phyloP scores from a whole-genome alignment of 2,888 invertebrate genomes.

The Mactromeris polynyma region DNA sequence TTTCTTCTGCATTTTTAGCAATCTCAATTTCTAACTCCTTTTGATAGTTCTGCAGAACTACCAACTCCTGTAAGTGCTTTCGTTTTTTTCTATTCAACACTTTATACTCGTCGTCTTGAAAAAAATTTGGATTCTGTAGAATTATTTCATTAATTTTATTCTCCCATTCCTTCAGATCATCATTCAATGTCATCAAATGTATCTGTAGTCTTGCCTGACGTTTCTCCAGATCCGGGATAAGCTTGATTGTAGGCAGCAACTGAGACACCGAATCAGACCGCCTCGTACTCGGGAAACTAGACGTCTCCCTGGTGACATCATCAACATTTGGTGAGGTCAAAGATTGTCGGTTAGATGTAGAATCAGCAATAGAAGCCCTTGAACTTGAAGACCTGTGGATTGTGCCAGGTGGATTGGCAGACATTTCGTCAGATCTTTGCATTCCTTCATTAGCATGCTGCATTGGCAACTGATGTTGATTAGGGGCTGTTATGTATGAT shows the following conservation, averaged over 20 bases:
- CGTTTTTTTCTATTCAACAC: slow-evolving; percentile 73
- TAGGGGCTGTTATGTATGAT: not conserved
- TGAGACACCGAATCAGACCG: slow-evolving; percentile 51
- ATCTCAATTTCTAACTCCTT: slow-evolving; percentile 63
- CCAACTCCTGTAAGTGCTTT: slow-evolving; percentile 72
- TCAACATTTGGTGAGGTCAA: slow-evolving; percentile 28
- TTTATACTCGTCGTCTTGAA: slow-evolving; percentile 73
- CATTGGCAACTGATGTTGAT: slow-evolving; percentile 16
- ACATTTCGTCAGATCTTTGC: not conserved
- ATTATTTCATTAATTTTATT: slow-evolving; percentile 70
- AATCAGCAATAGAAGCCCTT: slow-evolving; percentile 4
- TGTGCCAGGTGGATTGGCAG: not conserved
- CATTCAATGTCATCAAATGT: slow-evolving; percentile 66
- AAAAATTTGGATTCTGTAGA: slow-evolving; percentile 72
- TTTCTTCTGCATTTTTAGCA: slow-evolving; percentile 24
- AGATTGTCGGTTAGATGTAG: slow-evolving; percentile 7
- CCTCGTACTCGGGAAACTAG: not conserved
- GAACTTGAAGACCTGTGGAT: slow-evolving; percentile 30
- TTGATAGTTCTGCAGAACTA: slow-evolving; percentile 70
- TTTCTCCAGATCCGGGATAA: slow-evolving; percentile 71
- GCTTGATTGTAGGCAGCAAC: slow-evolving; percentile 66
- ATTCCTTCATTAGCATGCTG: not conserved
- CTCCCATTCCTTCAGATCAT: slow-evolving; percentile 75
- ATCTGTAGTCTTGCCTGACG: slow-evolving; percentile 73
- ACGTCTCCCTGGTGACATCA: not conserved